Conservation (phyloP, 2,888 invertebrate species). For the Eucera pruinosa region DNA sequence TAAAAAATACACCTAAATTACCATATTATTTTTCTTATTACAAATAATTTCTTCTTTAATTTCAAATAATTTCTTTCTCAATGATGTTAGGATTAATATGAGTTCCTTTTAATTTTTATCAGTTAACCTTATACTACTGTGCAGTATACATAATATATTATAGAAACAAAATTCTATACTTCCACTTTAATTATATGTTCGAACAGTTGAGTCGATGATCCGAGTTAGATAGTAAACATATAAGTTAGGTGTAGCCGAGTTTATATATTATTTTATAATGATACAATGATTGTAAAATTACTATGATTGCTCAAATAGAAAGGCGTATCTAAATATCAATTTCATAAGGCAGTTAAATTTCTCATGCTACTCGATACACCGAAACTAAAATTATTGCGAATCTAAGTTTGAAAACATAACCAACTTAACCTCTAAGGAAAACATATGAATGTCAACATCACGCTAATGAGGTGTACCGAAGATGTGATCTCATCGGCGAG, state of each 20-base stretch:
- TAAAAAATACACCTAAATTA: background rate
- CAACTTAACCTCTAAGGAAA: conserved; percentile 23
- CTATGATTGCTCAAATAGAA: conserved; percentile 21
- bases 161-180: no score
- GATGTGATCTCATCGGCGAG: conserved; percentile 45
- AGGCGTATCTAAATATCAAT: background rate
- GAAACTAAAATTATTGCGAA: conserved; percentile 6
- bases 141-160: background rate
- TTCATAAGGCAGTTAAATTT: background rate
- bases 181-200: no score
- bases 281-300: conserved; percentile 16
- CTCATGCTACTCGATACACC: background rate
- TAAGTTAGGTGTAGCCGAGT: background rate
- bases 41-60: background rate
- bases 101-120: background rate
- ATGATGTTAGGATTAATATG: no score
- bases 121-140: background rate
- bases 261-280: background rate
- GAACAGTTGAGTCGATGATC: background rate
- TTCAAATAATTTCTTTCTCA: no score
- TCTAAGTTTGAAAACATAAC: conserved; percentile 37
- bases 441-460: conserved; percentile 32
- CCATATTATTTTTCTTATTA: background rate
- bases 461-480: conserved; percentile 25
- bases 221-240: conserved; percentile 1